Base-by-base conservation (phyloP, 1,140 invertebrate genomes). In the Drosophila neocordata region DNA sequence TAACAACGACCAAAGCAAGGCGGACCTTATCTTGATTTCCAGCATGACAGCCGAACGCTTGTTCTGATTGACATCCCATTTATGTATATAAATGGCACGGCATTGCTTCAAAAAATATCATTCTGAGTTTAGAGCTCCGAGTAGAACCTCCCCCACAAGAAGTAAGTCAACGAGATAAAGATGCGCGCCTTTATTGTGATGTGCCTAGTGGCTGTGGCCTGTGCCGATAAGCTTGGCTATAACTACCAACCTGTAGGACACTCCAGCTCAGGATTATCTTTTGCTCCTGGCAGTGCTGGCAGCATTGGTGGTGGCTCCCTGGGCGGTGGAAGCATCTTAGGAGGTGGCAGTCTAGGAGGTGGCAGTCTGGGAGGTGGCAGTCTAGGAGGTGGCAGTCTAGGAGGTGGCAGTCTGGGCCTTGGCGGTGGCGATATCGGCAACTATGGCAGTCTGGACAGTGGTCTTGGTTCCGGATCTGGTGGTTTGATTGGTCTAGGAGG, bases 181-280 rank as follows among this genome's bases (percentile, higher is more conserved):
- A 88, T 88, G 83, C 83, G 83, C 73, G 80, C 72, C 58, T 90
- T 87, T 38, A 67, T 88, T 56, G 73, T 91, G 55, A 78, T 91
- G 71, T 89, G 84, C 71, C 60, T 91, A 31, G 74, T 91, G 61
- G 77, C 85, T 13, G 68, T 87, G 57, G 79, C 71, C 69, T 69
- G 73, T 44, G 87, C 87, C 73, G 87, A 90, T 37, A 87, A 90
- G 18, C 72, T 90, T 8, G 87, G 87, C 73, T 90, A 90, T 67
- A 90, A 90, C 87, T 90, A 90, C 66, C 59, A 65, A 53, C 87
- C 87, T n/a, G 87, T 90, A 31, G 87, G 76, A 63, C 87, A 90
- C 70, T 90, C 87, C 53, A 65, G 11, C 56, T 71, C 79, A 6
- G 87, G 87, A 68, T 55, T 90, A 31, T 90, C 87, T 1, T 82